Percentiles rank a stretch among this genome's conserved stretches.
Conservation (phyloP, 2,888 invertebrate genomes). For the Dasypolia templi region DNA sequence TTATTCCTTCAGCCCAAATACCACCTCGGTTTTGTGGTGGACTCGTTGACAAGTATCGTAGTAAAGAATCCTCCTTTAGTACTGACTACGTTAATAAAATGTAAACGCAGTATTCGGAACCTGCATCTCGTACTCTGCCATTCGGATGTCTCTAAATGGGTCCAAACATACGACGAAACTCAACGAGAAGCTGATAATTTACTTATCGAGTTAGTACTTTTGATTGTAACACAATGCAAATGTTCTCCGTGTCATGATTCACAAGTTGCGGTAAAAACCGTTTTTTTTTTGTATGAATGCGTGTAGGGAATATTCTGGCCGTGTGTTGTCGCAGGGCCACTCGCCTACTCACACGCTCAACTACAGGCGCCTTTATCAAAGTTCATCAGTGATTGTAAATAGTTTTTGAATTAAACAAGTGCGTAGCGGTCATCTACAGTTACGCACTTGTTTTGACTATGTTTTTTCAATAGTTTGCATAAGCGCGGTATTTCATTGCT, state of each 20-base stretch:
- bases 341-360: not conserved
- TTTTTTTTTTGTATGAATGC: not conserved
- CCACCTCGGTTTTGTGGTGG: conserved; percentile 82
- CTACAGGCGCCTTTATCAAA: not conserved
- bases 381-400: not conserved
- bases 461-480: not conserved
- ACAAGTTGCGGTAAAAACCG: not conserved
- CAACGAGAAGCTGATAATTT: conserved; percentile 75
- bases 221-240: not conserved
- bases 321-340: not conserved
- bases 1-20: conserved; percentile 79
- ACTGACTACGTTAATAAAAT: conserved; percentile 80
- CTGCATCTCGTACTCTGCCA: conserved; percentile 84
- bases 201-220: conserved; percentile 43
- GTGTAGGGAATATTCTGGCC: not conserved
- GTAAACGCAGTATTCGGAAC: conserved; percentile 80
- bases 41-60: conserved; percentile 81
- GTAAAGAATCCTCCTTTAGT: conserved; percentile 78
- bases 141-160: conserved; percentile 84
- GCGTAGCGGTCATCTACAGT: not conserved
- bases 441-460: too few relatives aligned
- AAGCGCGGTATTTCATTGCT: not conserved
- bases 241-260: not conserved
- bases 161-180: conserved; percentile 79
- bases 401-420: not conserved